A percentile compares a stretch with the other conserved stretches of the same genome.
Evolutionary conservation across 2,888 invertebrate species (phyloP).

Genomic region (Marronus borbonicus): DNA sequence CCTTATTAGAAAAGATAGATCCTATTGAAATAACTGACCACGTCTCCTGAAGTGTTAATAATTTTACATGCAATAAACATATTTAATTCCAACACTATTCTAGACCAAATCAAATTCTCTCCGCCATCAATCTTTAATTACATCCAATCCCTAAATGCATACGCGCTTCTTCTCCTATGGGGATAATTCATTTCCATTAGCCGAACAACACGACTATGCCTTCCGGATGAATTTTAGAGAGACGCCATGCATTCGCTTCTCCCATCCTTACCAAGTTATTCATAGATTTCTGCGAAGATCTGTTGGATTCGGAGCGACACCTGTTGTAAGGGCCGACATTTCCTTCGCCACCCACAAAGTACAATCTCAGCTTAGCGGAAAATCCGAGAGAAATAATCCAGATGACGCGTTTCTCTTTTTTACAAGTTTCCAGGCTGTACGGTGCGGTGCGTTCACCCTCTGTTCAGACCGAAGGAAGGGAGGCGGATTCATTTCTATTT

Average conservation of each 20-base stretch:
- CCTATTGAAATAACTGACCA: too few relatives aligned
- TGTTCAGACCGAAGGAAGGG: background rate
- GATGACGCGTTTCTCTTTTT: slow-evolving; percentile 41
- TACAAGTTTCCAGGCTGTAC: slow-evolving; percentile 7
- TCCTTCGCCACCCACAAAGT: slow-evolving; percentile 26
- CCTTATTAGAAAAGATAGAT: too few relatives aligned
- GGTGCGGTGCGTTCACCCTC: slow-evolving; percentile 2
- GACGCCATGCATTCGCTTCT: background rate
- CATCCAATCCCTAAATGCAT: slow-evolving; percentile 10
- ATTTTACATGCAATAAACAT: background rate
- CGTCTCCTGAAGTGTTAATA: too few relatives aligned
- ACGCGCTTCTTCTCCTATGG: slow-evolving; percentile 18
- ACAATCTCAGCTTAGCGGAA: slow-evolving; percentile 36
- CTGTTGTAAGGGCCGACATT: slow-evolving; percentile 42
- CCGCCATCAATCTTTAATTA: slow-evolving; percentile 39
- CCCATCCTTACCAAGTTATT: background rate
- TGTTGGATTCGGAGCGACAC: slow-evolving; percentile 37
- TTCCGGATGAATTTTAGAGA: slow-evolving; percentile 41
- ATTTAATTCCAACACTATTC: background rate
- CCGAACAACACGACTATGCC: slow-evolving; percentile 35
- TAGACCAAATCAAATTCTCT: slow-evolving; percentile 15
- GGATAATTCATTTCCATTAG: slow-evolving; percentile 47
- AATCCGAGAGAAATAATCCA: slow-evolving; percentile 45
- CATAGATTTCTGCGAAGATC: slow-evolving; percentile 29
- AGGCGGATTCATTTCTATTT: background rate